Percentiles rank a stretch among this genome's conserved stretches.
phyloP scores from a whole-genome alignment of 2,888 invertebrate species.

The Hirtodrosophila cameraria region DNA sequence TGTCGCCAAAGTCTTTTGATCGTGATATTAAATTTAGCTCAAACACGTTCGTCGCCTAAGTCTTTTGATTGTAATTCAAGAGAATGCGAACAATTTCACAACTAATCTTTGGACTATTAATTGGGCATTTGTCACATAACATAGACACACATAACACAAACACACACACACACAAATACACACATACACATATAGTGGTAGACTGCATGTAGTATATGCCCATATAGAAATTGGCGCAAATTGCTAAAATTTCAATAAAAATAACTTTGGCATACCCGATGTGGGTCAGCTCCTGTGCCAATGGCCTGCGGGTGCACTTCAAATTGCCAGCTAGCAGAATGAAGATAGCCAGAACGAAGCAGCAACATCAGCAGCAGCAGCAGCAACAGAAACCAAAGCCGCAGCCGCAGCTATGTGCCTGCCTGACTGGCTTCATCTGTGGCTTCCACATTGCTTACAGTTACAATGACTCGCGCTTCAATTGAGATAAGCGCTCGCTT shows the following conservation, averaged over 20 bases:
- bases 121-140: conserved; percentile 66
- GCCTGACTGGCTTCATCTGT: conserved; percentile 36
- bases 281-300: conserved; percentile 65
- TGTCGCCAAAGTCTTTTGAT: conserved; percentile 43
- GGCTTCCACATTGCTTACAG: conserved; percentile 63
- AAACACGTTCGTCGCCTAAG: conserved; percentile 18
- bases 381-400: conserved; percentile 11
- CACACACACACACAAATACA: background rate
- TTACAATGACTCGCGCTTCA: conserved; percentile 71
- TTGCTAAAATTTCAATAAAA: conserved; percentile 74
- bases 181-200: background rate
- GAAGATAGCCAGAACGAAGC: conserved; percentile 48
- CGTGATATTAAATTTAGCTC: conserved; percentile 1
- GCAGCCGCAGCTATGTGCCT: conserved; percentile 9
- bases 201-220: conserved; percentile 3
- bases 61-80: conserved; percentile 41
- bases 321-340: conserved; percentile 66
- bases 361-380: conserved; percentile 17
- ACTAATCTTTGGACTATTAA: conserved; percentile 56
- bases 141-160: conserved; percentile 14
- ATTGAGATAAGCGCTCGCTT: conserved; percentile 67
- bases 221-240: conserved; percentile 61
- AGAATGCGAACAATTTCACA: conserved; percentile 63
- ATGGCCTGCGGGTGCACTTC: conserved; percentile 73
- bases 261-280: conserved; percentile 63